Evolutionary conservation across 1,140 invertebrate genomes (phyloP), one percentile per base, ranked within the genome.

Genomic region (Apis laboriosa): DNA sequence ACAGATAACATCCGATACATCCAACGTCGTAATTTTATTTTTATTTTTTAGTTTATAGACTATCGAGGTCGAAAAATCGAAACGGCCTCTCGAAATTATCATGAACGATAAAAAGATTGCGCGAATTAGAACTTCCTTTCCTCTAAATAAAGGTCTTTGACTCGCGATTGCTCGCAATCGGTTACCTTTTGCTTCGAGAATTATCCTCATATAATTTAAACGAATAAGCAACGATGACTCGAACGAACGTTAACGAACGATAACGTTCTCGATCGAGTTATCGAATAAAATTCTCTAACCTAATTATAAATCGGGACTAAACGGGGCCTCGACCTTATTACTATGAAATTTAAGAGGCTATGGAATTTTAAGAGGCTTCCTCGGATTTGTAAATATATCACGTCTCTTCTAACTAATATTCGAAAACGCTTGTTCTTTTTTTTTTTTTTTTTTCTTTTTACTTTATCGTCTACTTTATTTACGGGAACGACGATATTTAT

Each of bases 281-380:
- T 60, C n/a, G 28, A 78, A 78, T n/a, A n/a, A 63, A 66, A 74
- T n/a, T 64, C 28, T 24, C 11, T n/a, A 9, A 43, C 8, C 75
- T 83, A 84, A 84, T 73, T 84, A 84, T 84, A 80, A 78, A 66
- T 53, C 17, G 67, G 51, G 28, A 4, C 61, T n/a, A 49, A 53
- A 67, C 13, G 49, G 51, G 9, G 82, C 80, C 77, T 53, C 76
- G 75, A 53, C 81, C 24, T 2, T 79, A 74, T 77, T 66, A 77
- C 19, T 24, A 11, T 34, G 60, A 58, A 56, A 64, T 34, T 13
- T 55, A n/a, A 28, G n/a, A 17, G 21, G 55, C 28, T 56, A 11
- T 34, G 60, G 67, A 56, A 64, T 78, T 34, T 13, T 55, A n/a
- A 28, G n/a, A 17, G 21, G 55, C 28, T 56, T 56, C 71, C 66